Evolutionary conservation across 2,797 vertebrate species (phyloP).

Genomic region (Ceryle rudis): DNA sequence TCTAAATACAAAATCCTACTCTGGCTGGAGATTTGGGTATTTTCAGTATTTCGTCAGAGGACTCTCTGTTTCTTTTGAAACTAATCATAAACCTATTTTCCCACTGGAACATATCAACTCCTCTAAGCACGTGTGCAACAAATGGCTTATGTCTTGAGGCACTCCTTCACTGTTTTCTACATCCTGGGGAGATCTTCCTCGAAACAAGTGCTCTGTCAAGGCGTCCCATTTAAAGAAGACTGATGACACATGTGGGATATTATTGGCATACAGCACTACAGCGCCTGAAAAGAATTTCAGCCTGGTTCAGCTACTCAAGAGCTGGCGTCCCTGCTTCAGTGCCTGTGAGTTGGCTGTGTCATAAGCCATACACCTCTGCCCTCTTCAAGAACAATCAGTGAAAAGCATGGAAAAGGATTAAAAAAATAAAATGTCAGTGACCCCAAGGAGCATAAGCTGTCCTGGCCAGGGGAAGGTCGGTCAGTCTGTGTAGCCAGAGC

Average conservation of each 20-base stretch:
- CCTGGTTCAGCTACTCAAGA: neutral
- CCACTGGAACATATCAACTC: neutral
- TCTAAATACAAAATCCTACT: neutral
- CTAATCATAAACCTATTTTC: neutral
- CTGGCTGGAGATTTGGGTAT: neutral
- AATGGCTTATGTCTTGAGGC: neutral
- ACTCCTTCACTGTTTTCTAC: neutral
- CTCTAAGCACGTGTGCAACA: neutral
- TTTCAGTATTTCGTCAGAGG: neutral
- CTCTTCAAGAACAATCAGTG: neutral
- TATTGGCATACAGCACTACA: neutral
- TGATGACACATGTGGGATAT: constrained; percentile 18
- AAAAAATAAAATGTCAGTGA: neutral
- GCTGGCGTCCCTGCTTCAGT: neutral
- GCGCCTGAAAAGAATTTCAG: neutral
- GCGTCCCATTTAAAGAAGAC: neutral
- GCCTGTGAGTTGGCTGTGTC: neutral
- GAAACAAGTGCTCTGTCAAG: constrained; percentile 27
- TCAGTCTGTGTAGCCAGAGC: neutral
- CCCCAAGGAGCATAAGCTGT: rapidly evolving
- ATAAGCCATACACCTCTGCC: neutral
- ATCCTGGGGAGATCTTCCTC: neutral
- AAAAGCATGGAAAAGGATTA: neutral
- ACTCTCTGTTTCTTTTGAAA: neutral
- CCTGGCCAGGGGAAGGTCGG: neutral